Evolutionary conservation across 2,888 invertebrate species (phyloP), one percentile per base, ranked within the genome.

Genomic region (Archaeoteleia sp.): DNA sequence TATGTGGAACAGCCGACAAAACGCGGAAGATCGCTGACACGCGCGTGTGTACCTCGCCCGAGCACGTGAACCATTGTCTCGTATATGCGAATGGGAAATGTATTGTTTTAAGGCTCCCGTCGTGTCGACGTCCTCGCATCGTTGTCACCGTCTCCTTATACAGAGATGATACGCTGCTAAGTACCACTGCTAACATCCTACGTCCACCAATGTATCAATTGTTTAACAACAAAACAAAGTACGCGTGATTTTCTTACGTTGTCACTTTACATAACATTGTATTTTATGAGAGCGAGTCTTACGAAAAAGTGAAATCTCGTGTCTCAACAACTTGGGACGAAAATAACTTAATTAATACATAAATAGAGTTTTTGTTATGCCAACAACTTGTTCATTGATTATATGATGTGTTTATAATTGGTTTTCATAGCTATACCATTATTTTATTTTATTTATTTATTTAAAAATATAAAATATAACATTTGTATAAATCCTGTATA

Each of bases 121-220:
- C 61, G 61, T 61, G 60, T 58, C 57, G 57, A 58, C 48, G 57
- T 58, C 48, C 57, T 46, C 48, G 48, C 49, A 42, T 49, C 58
- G 29, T 42, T 58, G 58, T 45, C 51, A 51, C 53, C 37, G 61
- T 61, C 53, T 53, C 46, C 53, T 45, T 61, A 39, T 40, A 46
- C 49, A 53, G 53, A 15, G 61, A 34, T 13, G 40, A 32, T 29
- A 48, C 58, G 35, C 42, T 43, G 49, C 45, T 39, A 53, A 53
- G 45, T 46, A 53, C 40, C 53, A 39, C 29, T 30, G 53, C 32
- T 40, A 40, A 39, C 61, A 46, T 53, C 53, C 53, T 46, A 53
- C 61, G 39, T 61, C 42, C 34, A 53, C 23, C 30, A n/a, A 12
- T 7, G 42, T 20, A 32, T 39, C 39, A 30, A 25, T 60, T 51